These are phyloP conservation scores for Sandelia bainsii DNA, from an alignment of 2,797 vertebrate species.

Conservation along the genomic window DNA sequence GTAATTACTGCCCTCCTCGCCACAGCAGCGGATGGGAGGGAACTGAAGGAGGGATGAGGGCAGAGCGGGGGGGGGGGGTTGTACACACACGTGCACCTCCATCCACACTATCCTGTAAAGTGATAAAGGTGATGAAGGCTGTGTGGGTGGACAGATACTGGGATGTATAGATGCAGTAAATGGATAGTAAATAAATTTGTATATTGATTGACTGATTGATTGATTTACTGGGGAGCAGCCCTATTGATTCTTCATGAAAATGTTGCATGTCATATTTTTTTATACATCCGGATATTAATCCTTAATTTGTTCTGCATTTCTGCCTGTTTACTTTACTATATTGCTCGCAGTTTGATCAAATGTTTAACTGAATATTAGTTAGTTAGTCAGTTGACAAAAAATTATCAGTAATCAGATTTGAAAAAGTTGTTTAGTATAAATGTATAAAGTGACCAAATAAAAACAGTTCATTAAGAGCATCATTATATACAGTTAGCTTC, in stretches of 20 bases:
- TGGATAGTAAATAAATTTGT: conserved; percentile 24
- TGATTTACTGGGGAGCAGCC: conserved; percentile 5
- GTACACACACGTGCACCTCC: conserved; percentile 75
- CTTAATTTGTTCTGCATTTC: conserved; percentile 11
- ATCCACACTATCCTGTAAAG: conserved; percentile 48
- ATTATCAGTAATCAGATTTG: no score
- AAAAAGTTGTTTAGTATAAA: no score
- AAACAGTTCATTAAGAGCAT: no score
- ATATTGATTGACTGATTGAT: conserved; percentile 25
- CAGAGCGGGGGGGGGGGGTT: conserved; percentile 39
- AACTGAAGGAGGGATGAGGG: conserved; percentile 48
- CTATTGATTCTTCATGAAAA: conserved; percentile 6
- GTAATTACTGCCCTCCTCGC: conserved; percentile 84
- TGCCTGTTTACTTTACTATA: conserved; percentile 5
- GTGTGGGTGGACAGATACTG: conserved; percentile 38
- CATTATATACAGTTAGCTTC: no score
- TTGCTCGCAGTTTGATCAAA: neutral
- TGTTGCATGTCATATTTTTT: conserved; percentile 4
- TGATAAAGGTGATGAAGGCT: conserved; percentile 38
- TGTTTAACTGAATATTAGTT: neutral
- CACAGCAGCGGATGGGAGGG: conserved; percentile 68
- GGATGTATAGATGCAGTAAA: conserved; percentile 23
- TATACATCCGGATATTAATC: neutral
- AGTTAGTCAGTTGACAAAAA: no score
- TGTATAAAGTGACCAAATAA: neutral